Base-by-base conservation (phyloP, 2,797 vertebrate genomes). In the Schizopygopsis malacanthus region DNA sequence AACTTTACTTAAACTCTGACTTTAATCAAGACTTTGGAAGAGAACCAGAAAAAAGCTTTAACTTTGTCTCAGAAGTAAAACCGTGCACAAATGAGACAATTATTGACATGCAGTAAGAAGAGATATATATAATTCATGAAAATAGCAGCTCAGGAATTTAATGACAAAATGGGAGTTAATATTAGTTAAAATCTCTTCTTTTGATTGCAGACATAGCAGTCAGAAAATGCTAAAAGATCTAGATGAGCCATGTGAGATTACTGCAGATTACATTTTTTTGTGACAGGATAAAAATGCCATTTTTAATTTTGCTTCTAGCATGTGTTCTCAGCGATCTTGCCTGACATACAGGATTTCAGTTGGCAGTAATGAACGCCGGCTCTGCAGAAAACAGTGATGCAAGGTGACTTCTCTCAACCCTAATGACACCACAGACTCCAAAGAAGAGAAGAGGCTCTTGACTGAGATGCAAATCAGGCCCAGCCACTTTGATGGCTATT, bases 381-480 rank as follows among this genome's bases (percentile, higher is more conserved):
- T 9, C 45, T 9, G 28, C 65, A 81, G 47, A 79, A 82, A 70
- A 82, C 69, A 56, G 45, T 43, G 56, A 81, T 77, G 20, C 70
- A 82, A 63, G 41, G 70, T 78, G 67, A 63, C 73, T 79, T 72
- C 12, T 6, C 28, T 43, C 54, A 37, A 72, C 50, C 73, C 28
- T 86, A 83, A 90, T 85, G 89, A 89, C 65, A 39, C 63, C 41
- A 10, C 22, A 45, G 63, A 76, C 45, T 73, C 79, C 79, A 82
- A 22, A 22, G 84, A 88, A 39, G 69, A 72, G 80, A 63, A 39
- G 69, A 85, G 52, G 18, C 81, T 79, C 83, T 71, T 85, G 86
- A 89, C 81, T 84, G 83, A 88, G 90, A 87, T 90, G 86, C 59
- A 89, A 89, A 90, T 88, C 33, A 81, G 67, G 54, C 47, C 65